Evolutionary conservation across 2,113 vertebrate species (phyloP), one percentile per base, ranked within the genome.

Genomic region (Tragelaphus buxtoni): DNA sequence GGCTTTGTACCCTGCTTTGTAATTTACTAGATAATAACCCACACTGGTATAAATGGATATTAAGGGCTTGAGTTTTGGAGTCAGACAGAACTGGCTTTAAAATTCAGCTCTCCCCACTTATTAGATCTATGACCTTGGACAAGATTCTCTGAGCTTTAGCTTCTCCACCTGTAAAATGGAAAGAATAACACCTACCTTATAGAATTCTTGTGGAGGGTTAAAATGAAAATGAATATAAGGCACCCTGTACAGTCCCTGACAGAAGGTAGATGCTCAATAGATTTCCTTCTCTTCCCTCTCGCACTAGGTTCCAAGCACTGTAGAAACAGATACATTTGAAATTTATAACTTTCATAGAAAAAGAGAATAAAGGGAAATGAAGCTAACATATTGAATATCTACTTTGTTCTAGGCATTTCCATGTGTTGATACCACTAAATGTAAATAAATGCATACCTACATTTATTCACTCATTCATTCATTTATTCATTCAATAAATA

Each of bases 301-400:
- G 11, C 60, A 22, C 8, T 10, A 76, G 42, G 24, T 60, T 42
- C 30, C 16, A 89, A 16, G 39, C 42, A 83, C 53, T 13, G 3
- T n/a, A 92, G 35, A 94, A 94, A 92, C 18, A 88, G 14, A 92
- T 39, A 35, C 28, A 82, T n/a, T 58, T 95, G 51, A 90, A 77
- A 95, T 61, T n/a, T 72, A 90, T 16, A 88, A 47, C 10, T 81
- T 20, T 45, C 17, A 77, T 69, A 26, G 49, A 69, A 94, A 56
- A 53, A 69, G 9, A 53, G 3, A 63, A 85, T 72, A 88, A 90
- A 96, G 8, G 45, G 22, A 77, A 79, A 91, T 30, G 2, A 51
- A 91, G 0, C 53, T 56, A 88, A 85, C 1, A 47, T 85, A 61
- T 51, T 24, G 83, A 82, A 16, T 1, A 80, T 7, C 30, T 8